These are phyloP conservation scores for Ailurus styani DNA, from an alignment of 2,113 vertebrate species.

Conservation along the genomic window DNA sequence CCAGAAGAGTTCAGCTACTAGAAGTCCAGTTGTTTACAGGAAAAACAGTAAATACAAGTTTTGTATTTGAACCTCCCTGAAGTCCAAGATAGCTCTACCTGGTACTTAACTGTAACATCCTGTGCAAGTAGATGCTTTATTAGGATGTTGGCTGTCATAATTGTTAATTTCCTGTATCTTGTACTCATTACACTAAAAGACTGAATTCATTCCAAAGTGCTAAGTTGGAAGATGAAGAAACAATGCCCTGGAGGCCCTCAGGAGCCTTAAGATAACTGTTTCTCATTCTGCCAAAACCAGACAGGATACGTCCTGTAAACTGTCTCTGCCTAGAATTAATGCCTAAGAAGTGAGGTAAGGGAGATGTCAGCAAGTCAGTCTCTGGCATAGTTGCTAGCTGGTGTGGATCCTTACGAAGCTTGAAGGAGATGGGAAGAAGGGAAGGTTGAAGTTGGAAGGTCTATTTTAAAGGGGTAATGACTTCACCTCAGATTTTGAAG, in stretches of 20 bases:
- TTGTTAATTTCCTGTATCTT: background rate
- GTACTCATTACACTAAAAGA: background rate
- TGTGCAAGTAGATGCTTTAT: background rate
- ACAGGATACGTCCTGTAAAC: background rate
- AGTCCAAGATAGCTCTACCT: background rate
- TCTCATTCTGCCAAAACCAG: background rate
- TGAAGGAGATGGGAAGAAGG: background rate
- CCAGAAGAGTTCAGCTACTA: background rate
- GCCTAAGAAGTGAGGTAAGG: background rate
- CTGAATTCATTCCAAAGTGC: background rate
- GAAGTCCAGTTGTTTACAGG: background rate
- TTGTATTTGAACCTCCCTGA: background rate
- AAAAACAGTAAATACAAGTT: background rate
- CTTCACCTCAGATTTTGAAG: background rate
- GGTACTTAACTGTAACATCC: background rate
- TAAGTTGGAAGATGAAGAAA: background rate
- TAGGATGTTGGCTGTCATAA: background rate
- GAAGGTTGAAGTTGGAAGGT: background rate
- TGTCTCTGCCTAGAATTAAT: background rate
- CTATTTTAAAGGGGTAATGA: background rate
- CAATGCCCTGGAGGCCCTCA: background rate
- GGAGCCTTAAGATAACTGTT: background rate
- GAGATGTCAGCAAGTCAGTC: background rate
- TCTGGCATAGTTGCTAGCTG: background rate
- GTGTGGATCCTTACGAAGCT: background rate